Evolutionary conservation across 2,888 invertebrate species (phyloP).

Genomic region (Apamea anceps): DNA sequence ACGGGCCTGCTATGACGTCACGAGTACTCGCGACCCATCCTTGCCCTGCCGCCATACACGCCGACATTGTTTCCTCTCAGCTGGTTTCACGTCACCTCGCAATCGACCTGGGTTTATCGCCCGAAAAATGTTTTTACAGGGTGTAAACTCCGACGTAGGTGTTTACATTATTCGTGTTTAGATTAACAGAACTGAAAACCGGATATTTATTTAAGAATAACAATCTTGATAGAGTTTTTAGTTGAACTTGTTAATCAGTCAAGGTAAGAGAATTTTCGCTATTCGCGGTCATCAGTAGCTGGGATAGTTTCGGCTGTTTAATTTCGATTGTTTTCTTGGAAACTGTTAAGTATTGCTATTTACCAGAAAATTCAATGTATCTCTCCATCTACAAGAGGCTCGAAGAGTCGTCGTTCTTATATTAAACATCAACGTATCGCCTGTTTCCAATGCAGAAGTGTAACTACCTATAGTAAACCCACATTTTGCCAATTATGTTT

Average conservation of each 20-base stretch:
- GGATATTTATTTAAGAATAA: background rate
- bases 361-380: background rate
- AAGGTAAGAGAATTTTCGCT: background rate
- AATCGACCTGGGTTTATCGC: constrained; percentile 13
- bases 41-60: constrained; percentile 47
- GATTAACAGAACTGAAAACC: background rate
- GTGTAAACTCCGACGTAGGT: background rate
- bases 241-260: constrained; percentile 3
- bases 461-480: background rate
- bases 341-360: background rate
- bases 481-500: no score
- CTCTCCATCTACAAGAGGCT: background rate
- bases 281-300: background rate
- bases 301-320: background rate
- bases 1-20: constrained; percentile 73
- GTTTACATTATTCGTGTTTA: background rate
- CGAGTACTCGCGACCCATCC: constrained; percentile 57
- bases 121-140: background rate
- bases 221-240: background rate
- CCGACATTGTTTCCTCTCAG: constrained; percentile 28
- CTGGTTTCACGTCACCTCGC: constrained; percentile 24
- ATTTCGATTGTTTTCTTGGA: background rate
- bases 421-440: background rate
- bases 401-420: background rate
- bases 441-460: background rate